Conservation (phyloP, 2,113 vertebrate species). For the Bubo scandiacus region DNA sequence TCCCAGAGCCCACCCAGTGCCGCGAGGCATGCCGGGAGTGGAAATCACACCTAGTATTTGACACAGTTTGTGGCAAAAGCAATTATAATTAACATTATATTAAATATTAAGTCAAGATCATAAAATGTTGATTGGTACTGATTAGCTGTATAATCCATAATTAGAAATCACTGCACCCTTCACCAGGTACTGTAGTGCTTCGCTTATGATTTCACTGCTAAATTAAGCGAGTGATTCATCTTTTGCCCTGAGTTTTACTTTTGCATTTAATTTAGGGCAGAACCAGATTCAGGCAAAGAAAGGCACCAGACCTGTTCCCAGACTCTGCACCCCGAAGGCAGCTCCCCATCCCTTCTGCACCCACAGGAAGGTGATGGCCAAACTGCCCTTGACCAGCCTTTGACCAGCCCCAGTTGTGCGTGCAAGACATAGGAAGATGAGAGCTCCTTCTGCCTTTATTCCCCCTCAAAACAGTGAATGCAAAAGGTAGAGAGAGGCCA, state of each 20-base stretch:
- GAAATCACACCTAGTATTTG: constrained; percentile 1
- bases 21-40: fast-evolving
- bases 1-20: background rate
- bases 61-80: constrained; percentile 63
- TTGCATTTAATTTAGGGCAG: constrained; percentile 21
- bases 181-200: constrained; percentile 54
- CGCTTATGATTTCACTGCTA: background rate
- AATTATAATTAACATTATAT: constrained; percentile 74
- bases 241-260: constrained; percentile 25
- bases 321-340: background rate
- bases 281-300: background rate
- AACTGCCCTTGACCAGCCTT: background rate
- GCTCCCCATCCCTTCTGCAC: background rate
- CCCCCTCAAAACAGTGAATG: fast-evolving
- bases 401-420: no score
- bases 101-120: constrained; percentile 75
- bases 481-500: background rate
- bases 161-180: constrained; percentile 67
- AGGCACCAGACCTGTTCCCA: background rate
- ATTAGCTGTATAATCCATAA: constrained; percentile 71
- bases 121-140: constrained; percentile 71
- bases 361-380: fast-evolving
- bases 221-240: constrained; percentile 27
- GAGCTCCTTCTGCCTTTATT: background rate
- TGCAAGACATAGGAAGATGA: background rate